Evolutionary conservation across 2,113 vertebrate species (phyloP), one percentile per base, ranked within the genome.

Genomic region (Plotosus lineatus): DNA sequence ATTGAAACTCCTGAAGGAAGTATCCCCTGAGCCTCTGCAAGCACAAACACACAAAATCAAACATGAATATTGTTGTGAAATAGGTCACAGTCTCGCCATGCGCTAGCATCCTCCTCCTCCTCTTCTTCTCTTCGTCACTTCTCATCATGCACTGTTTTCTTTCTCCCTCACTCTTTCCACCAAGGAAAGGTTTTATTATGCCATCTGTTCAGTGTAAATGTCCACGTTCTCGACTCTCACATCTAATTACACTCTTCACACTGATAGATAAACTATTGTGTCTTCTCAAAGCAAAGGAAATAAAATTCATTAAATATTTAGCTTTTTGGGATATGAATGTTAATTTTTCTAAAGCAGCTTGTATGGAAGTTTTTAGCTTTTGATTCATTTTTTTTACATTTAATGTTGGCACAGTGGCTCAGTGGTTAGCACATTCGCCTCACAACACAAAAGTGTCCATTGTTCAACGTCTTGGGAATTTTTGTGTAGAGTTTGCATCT

Each of bases 1-100:
- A 36, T 46, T 26, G 48, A 17, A 17, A 12, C 21, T 65, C 72
- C 58, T 50, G 28, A 28, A 48, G 60, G 60, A 66, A 75, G 33
- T 60, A 36, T 81, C n/a, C n/a, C n/a, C 50, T 23, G 72, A 75
- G 33, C 72, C 26, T 61, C 72, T 81, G 80, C 28, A 63, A 81
- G 75, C 58, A 81, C 50, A 75, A 75, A 75, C 46, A 72, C 78
- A 72, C 51, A 60, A 28, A 75, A 81, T 21, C 58, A 63, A 40
- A 21, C 69, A 81, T 63, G 44, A 81, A 53, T 44, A 46, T 55
- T 66, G 42, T n/a, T 36, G 12, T 19, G 14, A 75, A 58, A 28
- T 28, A 4, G 2, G 79, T 46, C 26, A 66, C n/a, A 11, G 53
- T 44, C 68, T 48, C 15, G 6, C 26, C 23, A 44, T 12, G 44